Percentiles rank a stretch among this genome's conserved stretches.
Evolutionary conservation across 2,888 invertebrate species (phyloP).

Genomic region (Rhopalosiphum nymphaeae): DNA sequence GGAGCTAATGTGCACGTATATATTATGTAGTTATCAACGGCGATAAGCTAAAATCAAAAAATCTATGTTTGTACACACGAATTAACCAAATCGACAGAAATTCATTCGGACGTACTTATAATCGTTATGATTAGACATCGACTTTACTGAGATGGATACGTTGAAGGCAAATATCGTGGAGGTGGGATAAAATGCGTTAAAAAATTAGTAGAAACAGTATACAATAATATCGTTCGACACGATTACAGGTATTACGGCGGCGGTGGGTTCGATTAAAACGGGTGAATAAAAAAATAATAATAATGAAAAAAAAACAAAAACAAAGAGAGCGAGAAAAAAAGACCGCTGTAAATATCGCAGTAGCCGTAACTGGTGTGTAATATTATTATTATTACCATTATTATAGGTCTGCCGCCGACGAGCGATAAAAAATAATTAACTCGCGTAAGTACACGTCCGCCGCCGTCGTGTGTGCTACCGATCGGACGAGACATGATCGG

Average conservation of each 20-base stretch:
- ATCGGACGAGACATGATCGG: not conserved
- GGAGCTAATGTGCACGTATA: not conserved
- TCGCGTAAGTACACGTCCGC: not conserved
- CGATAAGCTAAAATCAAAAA: not conserved
- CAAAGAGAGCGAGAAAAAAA: slow-evolving; percentile 7
- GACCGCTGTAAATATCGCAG: not conserved
- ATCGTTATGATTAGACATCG: not conserved
- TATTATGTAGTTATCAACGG: not conserved
- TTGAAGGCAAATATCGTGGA: not conserved
- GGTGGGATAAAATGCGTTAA: not conserved
- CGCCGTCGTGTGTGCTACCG: slow-evolving; percentile 20
- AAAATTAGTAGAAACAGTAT: not conserved
- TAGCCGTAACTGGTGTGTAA: not conserved
- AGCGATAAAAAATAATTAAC: slow-evolving; percentile 37
- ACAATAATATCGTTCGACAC: not conserved
- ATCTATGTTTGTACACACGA: not conserved
- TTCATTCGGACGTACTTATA: not conserved
- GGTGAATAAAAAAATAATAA: not conserved
- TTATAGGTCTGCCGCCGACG: slow-evolving; percentile 19
- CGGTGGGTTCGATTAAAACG: not conserved
- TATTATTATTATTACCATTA: not conserved
- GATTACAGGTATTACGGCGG: not conserved
- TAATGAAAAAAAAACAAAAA: not conserved
- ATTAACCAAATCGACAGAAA: not conserved
- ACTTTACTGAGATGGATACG: not conserved